Evolutionary conservation across 1,140 invertebrate genomes (phyloP), one percentile per base, ranked within the genome.

Genomic region (Notospermus geniculatus): DNA sequence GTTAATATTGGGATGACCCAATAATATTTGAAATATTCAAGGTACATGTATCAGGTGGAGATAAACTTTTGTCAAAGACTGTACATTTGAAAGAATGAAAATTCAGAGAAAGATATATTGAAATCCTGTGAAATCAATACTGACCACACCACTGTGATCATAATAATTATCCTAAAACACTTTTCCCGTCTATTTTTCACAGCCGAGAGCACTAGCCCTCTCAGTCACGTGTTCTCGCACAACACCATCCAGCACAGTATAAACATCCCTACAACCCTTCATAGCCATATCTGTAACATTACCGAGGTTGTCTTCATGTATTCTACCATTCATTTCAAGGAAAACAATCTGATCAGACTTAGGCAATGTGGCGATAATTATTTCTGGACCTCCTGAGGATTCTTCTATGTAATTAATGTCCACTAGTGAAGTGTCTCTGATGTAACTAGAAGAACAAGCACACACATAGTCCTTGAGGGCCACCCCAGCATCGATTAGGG

Each of bases 401-500:
- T 81, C 80, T 61, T 82, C 80, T 25, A 80, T 25, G 63, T 81
- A 73, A 63, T 74, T 80, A 7, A 95, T 87, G 79, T 95, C 92
- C 0, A 92, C 84, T 54, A 95, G 80, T 0, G 91, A 86, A 25
- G 87, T 86, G 56, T 88, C 86, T 23, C 87, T 81, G 28, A 88
- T 87, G 67, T 93, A 86, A 57, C 90, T 90, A 1, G 91, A 88
- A 0, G 91, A 89, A 75, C 91, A 93, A 7, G 80, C 76, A 71
- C 77, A 80, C 7, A 81, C 78, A 62, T 73, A 78, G 79, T 97
- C 96, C 71, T 90, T 90, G 25, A 99, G 84, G 11, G 93, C 93
- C 71, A 99, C 94, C 0, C 96, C 96, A 36, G 97, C 96, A 83
- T 99, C 95, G n/a, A 98, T 91, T 0, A 99, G 80, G 0, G 95